Conservation (phyloP, 2,113 vertebrate species). For the Sigmodon hispidus region DNA sequence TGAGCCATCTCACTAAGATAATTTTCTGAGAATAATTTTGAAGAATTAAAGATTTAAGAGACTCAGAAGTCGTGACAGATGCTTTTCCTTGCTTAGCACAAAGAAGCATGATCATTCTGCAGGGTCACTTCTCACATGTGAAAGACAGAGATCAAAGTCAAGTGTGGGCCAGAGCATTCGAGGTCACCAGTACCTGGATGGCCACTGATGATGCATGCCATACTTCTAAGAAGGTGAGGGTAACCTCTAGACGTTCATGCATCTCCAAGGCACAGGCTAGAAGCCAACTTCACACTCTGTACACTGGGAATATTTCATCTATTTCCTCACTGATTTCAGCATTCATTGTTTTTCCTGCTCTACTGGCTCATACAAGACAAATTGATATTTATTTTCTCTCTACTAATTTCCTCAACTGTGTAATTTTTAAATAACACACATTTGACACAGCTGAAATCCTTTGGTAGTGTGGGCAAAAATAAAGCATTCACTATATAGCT, state of each 20-base stretch:
- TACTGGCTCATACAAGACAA: constrained; percentile 3
- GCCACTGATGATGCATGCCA: not conserved
- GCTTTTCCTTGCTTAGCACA: constrained; percentile 60
- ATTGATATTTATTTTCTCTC: constrained; percentile 40
- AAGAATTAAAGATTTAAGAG: constrained; percentile 75
- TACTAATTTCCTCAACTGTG: constrained; percentile 11
- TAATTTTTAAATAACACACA: constrained; percentile 21
- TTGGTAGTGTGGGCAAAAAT: not conserved
- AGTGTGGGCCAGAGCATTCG: not conserved
- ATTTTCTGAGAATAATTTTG: constrained; percentile 76
- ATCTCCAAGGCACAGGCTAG: not conserved
- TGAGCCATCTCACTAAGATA: constrained; percentile 54
- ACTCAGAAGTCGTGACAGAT: constrained; percentile 63
- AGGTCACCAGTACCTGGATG: not conserved
- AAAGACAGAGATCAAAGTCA: constrained; percentile 4
- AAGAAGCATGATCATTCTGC: not conserved
- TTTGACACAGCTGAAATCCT: constrained; percentile 4
- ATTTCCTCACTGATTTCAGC: constrained; percentile 14
- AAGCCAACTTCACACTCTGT: not conserved
- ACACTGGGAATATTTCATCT: not conserved
- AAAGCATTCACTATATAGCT: not conserved
- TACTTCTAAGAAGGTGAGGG: not conserved
- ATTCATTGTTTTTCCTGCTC: not conserved
- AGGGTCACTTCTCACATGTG: not conserved
- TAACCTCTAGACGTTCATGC: not conserved